Conservation (phyloP, 1,140 invertebrate genomes). For the Sipha flava region DNA sequence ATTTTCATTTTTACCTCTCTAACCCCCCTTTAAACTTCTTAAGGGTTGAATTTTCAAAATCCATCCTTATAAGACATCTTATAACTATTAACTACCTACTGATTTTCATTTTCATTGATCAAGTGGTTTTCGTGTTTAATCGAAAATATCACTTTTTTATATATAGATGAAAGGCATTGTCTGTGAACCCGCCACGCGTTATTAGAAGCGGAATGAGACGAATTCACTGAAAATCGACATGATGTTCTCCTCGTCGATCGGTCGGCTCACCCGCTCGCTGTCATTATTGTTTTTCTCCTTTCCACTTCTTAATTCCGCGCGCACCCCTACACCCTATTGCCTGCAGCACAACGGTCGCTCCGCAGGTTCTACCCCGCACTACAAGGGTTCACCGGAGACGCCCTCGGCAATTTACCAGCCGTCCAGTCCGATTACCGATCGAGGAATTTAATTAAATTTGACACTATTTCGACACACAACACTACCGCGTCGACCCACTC, state of each 20-base stretch:
- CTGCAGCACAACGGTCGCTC: too few relatives aligned
- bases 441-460: constrained; percentile 26
- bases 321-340: background rate
- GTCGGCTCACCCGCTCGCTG: background rate
- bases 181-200: background rate
- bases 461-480: background rate
- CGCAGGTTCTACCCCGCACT: too few relatives aligned
- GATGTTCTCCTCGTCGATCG: background rate
- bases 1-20: too few relatives aligned
- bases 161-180: too few relatives aligned
- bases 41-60: too few relatives aligned
- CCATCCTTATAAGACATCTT: too few relatives aligned
- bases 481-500: background rate
- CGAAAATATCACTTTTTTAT: background rate
- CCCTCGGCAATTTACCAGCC: constrained; percentile 4
- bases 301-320: background rate
- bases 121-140: background rate
- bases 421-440: constrained; percentile 3
- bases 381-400: too few relatives aligned
- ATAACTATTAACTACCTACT: too few relatives aligned
- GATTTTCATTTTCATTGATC: background rate
- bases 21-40: too few relatives aligned
- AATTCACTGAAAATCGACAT: background rate
- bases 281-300: background rate
- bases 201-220: background rate